Conservation (phyloP, 2,797 vertebrate species). For the Halcyon badia region DNA sequence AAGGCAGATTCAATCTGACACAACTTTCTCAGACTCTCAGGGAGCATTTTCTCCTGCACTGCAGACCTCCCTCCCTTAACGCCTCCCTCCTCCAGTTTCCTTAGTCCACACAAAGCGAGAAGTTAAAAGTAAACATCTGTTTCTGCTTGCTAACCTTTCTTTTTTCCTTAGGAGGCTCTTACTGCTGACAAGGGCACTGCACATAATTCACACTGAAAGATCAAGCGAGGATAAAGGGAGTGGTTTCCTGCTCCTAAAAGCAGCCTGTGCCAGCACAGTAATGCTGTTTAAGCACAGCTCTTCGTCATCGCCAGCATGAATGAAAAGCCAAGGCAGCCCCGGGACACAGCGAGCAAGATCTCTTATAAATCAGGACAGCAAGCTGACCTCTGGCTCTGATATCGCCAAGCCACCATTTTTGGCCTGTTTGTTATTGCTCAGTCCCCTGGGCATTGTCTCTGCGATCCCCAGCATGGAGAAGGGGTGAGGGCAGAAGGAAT, state of each 20-base stretch:
- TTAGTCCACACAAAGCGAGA: slow-evolving; percentile 22
- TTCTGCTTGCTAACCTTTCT: slow-evolving; percentile 7
- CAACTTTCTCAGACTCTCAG: background rate
- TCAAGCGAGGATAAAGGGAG: slow-evolving; percentile 66
- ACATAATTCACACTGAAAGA: slow-evolving; percentile 50
- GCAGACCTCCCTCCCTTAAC: background rate
- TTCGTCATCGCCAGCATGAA: background rate
- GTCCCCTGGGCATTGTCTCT: background rate
- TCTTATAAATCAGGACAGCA: background rate
- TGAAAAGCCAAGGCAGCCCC: slow-evolving; percentile 20
- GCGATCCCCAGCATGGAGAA: fast-evolving
- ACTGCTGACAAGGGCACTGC: slow-evolving; percentile 42
- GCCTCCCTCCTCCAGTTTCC: background rate
- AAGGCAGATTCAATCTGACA: background rate
- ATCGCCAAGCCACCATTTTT: background rate
- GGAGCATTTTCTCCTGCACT: background rate
- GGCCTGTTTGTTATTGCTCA: background rate
- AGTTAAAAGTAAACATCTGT: slow-evolving; percentile 56
- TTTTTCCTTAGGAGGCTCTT: slow-evolving; percentile 32
- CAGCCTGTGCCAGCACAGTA: background rate
- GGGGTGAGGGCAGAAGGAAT: background rate
- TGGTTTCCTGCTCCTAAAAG: slow-evolving; percentile 56
- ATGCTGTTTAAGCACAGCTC: slow-evolving; percentile 1
- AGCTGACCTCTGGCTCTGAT: background rate
- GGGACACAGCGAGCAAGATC: background rate